Base-by-base conservation (phyloP, 2,888 invertebrate species). In the Nemotelus pantherinus region DNA sequence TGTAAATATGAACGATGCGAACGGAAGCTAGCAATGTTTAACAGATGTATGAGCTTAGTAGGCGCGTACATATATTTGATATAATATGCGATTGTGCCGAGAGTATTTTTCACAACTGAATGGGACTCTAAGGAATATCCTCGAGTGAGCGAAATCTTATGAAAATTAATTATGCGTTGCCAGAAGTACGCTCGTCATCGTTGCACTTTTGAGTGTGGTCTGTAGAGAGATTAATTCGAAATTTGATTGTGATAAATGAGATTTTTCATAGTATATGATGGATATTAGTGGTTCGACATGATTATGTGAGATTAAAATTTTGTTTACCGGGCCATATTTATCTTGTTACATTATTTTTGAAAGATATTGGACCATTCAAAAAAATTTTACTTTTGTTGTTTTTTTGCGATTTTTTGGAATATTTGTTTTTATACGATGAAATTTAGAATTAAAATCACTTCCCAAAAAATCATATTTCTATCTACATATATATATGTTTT, bases 11-110 rank as follows among this genome's bases (percentile, higher is more conserved):
- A 25, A 25, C 25, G 43, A 47, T 41, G 48, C 47, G 41, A 74
- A n/a, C 74, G 74, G 74, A 74, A 74, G 74, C 63, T 74, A 25
- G 43, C 70, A 70, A 70, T 70, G 70, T 70, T 55, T 70, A 43
- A 70, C 70, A 70, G 39, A 70, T 70, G 70, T 70, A 45, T 53
- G 55, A 3, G 10, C 70, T 43, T 70, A 70, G 39, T 70, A 9
- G 4, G 25, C 53, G 55, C 9, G 9, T 43, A 41, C 45, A 9
- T 3, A 43, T 5, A 9, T 53, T 70, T 41, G 9, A 43, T 47
- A 43, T n/a, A 44, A 70, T 39, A 55, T 43, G 2, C 5, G 2
- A 55, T 55, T n/a, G 53, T 48, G 50, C 25, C 10, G 47, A 10
- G 45, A 45, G 45, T 45, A 47, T 65, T 45, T 65, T 65, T 65